phyloP scores from a whole-genome alignment of 2,888 invertebrate species.

The Agapostemon virescens region DNA sequence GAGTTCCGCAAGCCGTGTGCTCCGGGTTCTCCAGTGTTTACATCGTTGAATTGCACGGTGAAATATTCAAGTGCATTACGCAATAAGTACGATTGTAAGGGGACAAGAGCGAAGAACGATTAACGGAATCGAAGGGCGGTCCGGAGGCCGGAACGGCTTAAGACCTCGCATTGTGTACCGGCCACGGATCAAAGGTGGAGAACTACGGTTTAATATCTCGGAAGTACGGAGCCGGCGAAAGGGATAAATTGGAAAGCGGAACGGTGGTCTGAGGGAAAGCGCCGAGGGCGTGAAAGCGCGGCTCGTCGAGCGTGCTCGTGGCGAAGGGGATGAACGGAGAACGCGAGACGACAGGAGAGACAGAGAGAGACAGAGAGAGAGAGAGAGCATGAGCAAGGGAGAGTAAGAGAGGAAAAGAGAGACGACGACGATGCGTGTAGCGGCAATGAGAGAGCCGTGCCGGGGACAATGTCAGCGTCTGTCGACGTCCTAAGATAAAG shows the following conservation, averaged over 20 bases:
- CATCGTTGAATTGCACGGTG: neutral
- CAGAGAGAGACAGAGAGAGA: neutral
- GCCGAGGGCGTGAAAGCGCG: slow-evolving; percentile 59
- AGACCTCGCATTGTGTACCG: slow-evolving; percentile 50
- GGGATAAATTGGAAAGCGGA: slow-evolving; percentile 64
- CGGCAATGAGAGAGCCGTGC: slow-evolving; percentile 20
- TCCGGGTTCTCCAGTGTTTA: neutral
- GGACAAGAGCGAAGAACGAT: neutral
- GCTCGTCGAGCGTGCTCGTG: slow-evolving; percentile 2
- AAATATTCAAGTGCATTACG: slow-evolving; percentile 34
- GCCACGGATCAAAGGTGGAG: slow-evolving; percentile 56
- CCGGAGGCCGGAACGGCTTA: slow-evolving; percentile 38
- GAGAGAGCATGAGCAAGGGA: no score
- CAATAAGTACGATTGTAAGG: neutral
- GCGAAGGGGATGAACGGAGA: neutral
- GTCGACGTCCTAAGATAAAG: slow-evolving; percentile 56
- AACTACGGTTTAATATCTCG: slow-evolving; percentile 62
- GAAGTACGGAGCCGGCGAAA: slow-evolving; percentile 50
- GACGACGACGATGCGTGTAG: slow-evolving; percentile 17
- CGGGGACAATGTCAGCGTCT: slow-evolving; percentile 59
- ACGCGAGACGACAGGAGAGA: neutral
- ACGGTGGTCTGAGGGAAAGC: slow-evolving; percentile 45
- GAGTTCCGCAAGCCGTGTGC: neutral
- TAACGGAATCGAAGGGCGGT: slow-evolving; percentile 12
- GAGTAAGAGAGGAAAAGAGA: neutral